Evolutionary conservation across 1,140 invertebrate genomes (phyloP), one percentile per base, ranked within the genome.

Genomic region (Sesamia nonagrioides): DNA sequence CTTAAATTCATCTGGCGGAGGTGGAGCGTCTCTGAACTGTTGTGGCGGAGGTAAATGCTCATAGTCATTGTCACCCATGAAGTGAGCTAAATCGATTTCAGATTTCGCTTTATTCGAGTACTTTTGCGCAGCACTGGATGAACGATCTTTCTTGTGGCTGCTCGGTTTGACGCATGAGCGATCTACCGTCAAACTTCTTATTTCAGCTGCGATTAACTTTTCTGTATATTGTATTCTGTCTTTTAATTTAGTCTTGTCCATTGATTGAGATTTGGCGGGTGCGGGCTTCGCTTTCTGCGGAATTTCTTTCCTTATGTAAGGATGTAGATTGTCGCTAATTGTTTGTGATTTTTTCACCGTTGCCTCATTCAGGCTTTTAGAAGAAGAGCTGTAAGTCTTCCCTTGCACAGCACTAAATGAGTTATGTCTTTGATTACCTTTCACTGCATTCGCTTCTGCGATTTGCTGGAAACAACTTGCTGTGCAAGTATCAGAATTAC

Each of bases 31-130:
- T 89, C 97, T 96, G 84, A 98, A 98, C 94, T 98, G 97, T 84
- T 98, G 97, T 0, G 98, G 98, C 1, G 98, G 98, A 8, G 97
- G 97, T 6, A 98, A 95, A 86, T 97, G 97, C 88, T 98, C 97
- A 85, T 97, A 97, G 15, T 97, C 96, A 85, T 96, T 96, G 52
- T 97, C 95, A 7, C 92, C 91, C 48, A 91, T 90, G 69, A 95
- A 91, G 79, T 95, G 95, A 45, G 93, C 95, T 7, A 96, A 90
- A 84, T 95, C 94, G 60, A 95, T 88, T 82, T 95, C 92, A 52
- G 96, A 95, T 95, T 95, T 90, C 84, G 96, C 93, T 95, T 97
- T 95, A 80, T 95, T 88, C 79, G 94, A 76, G 84, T 93, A 92
- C 78, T 90, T 92, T 72, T 92, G 89, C 35, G 85, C 82, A 61